Evolutionary conservation across 53 echinoderm and acorn worm species (phyloP), one percentile per base, ranked within the genome.

Genomic region (Patiria pectinifera): DNA sequence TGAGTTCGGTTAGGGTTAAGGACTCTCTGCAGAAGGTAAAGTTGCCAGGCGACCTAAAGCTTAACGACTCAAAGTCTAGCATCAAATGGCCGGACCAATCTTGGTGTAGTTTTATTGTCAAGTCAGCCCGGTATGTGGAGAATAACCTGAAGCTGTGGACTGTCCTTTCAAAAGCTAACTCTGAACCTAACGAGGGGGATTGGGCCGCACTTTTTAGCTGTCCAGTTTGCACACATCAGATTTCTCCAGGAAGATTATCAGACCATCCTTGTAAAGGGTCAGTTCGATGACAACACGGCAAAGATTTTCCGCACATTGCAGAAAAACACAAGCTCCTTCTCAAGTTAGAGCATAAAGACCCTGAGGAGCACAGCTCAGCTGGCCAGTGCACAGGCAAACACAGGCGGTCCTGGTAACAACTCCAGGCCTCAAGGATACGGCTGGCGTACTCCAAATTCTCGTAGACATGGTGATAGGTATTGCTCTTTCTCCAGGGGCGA

Each of bases 1-100:
- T 35, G 35, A 35, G 35, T 35, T 35, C 35, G 35, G 35, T 35
- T 35, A 35, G 35, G 35, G 35, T 53, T 8, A 84, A 59, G 63
- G 62, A 84, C 16, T 84, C 84, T 84, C 84, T 84, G 63, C 84
- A 58, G 48, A 84, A 84, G 15, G 22, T 84, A 13, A 84, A 84
- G 63, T 59, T 84, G 45, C 84, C 84, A 60, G 19, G 84, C 63
- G 84, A 84, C 63, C 24, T 84, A 11, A 84, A 84, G n/a, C 48
- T 84, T 11, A 62, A 24, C 10, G 84, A 84, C 25, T 19, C n/a
- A 6, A 60, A 63, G 26, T 35, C 60, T 62, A 60, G 84, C 62
- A 19, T 84, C 35, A 84, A 84, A 35, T 16, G 84, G 62, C 61
- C 25, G 18, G 84, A 84, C 60, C 84, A 84, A 60, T 60, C 84